Base-by-base conservation (phyloP, 2,888 invertebrate species). In the Heliothis peltigera region DNA sequence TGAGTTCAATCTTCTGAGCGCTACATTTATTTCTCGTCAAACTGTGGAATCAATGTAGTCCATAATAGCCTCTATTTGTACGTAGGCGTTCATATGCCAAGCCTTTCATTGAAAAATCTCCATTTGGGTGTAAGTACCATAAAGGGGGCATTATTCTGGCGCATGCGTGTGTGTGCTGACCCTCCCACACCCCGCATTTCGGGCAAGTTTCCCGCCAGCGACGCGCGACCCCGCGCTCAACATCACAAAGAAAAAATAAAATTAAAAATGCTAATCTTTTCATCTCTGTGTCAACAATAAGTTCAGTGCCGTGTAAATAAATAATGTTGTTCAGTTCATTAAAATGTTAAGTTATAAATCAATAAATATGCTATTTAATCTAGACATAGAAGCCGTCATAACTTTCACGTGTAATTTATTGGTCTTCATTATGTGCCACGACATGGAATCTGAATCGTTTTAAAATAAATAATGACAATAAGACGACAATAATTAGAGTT, bases 381-480 rank as follows among this genome's bases (percentile, higher is more conserved):
- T 69, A 63, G 47, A 65, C 54, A 81, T 85, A 78, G 85, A 84
- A 70, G 83, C 71, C 58, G 70, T 81, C 67, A 71, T 90, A 75
- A 81, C 80, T 60, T 69, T 89, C 77, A 81, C 87, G 74, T 87
- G 80, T 78, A 86, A 84, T 86, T 85, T 91, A 86, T 84, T 89
- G 75, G 80, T 87, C 49, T 77, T 90, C 75, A 89, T 92, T 81
- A 87, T 89, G 90, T 94, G 94, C 83, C 94, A 93, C 75, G 94
- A 94, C 79, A 84, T 82, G 64, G 92, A 93, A 72, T 84, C 87
- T 61, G 90, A 92, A 70, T 83, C 82, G 46, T 81, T 86, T 75
- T 89, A 87, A 80, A 70, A 57, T 66, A 65, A 77, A 82, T 75
- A 79, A 80, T 84, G 81, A 81, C 69, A 62, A 71, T 70, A 67